phyloP scores from a whole-genome alignment of 2,888 invertebrate genomes.

The Reticulitermes lucifugus region DNA sequence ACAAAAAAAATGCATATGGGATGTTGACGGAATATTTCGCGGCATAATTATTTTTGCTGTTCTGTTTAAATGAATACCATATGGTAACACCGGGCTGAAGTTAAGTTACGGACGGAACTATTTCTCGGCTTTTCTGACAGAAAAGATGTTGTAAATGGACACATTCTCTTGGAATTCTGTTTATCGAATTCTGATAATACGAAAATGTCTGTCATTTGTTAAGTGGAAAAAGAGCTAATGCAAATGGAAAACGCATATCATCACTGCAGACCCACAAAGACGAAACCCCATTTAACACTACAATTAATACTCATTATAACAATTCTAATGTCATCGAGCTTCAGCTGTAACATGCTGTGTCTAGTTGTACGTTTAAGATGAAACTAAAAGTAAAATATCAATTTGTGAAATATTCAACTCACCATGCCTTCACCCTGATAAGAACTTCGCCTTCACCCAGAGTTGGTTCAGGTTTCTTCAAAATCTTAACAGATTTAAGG shows the following conservation, averaged over 20 bases:
- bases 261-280: too few relatives aligned
- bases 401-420: slow-evolving; percentile 63
- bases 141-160: background rate
- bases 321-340: background rate
- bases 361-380: background rate
- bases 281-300: too few relatives aligned
- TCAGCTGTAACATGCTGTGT: background rate
- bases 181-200: too few relatives aligned
- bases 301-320: background rate
- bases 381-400: too few relatives aligned
- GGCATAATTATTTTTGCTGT: background rate
- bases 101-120: background rate
- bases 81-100: background rate
- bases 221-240: too few relatives aligned
- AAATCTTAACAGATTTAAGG: slow-evolving; percentile 84
- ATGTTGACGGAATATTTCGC: background rate
- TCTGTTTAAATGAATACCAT: background rate
- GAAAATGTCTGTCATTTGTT: too few relatives aligned
- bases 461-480: slow-evolving; percentile 82
- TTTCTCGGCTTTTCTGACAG: background rate
- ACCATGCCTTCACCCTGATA: slow-evolving; percentile 89
- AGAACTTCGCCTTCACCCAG: slow-evolving; percentile 80
- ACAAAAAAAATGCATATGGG: too few relatives aligned
- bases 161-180: too few relatives aligned
- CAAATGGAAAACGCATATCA: too few relatives aligned